These are phyloP conservation scores for Pseudomugil gertrudae DNA, from an alignment of 2,797 vertebrate genomes.

Conservation along the genomic window DNA sequence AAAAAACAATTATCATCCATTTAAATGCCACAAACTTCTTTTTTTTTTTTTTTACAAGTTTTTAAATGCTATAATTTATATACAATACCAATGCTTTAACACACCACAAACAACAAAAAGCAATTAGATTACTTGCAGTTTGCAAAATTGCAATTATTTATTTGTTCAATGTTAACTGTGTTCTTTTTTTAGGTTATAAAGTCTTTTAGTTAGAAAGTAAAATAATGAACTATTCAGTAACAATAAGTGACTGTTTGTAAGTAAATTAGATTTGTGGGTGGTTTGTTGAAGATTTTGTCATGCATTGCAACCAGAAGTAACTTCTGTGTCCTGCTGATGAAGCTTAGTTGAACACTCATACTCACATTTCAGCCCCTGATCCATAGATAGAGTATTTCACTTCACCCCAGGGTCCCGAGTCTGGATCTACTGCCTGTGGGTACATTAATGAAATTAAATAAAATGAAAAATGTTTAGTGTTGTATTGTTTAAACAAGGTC, in stretches of 20 bases:
- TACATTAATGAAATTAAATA: neutral
- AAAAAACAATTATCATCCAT: neutral
- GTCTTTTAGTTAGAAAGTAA: neutral
- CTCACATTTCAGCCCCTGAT: slow-evolving; percentile 92
- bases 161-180: neutral
- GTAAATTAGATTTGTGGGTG: neutral
- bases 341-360: slow-evolving; percentile 52
- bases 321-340: neutral
- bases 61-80: neutral
- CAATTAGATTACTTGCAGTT: neutral
- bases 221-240: neutral
- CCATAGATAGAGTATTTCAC: slow-evolving; percentile 95
- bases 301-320: neutral
- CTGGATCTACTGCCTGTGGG: slow-evolving; percentile 91
- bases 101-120: neutral
- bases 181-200: neutral
- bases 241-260: neutral
- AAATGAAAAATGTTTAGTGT: no score
- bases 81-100: neutral
- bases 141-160: neutral
- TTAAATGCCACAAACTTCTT: neutral
- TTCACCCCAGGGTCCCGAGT: slow-evolving; percentile 95
- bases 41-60: neutral
- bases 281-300: neutral
- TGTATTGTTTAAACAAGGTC: neutral